Evolutionary conservation across 2,113 vertebrate species (phyloP), one percentile per base, ranked within the genome.

Genomic region (Archocentrus centrarchus): DNA sequence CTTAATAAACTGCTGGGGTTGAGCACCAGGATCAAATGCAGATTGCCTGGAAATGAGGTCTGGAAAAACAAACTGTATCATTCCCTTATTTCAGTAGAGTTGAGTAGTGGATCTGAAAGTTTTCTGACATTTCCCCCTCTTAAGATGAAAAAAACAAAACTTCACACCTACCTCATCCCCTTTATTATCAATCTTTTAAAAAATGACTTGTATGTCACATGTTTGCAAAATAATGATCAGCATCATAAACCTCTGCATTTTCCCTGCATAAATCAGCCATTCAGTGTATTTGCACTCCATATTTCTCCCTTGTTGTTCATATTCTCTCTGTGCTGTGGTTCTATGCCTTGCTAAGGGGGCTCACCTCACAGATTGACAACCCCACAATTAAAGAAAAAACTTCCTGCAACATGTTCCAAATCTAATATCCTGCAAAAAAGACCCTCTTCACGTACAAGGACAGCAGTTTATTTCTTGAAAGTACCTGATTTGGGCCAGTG

Each of bases 11-110:
- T 96, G 0, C 95, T 96, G 85, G 98, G 98, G 18, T 96, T 96
- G 7, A 99, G 96, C 64, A 99, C 97, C 96, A 99, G 93, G 82
- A 99, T 96, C 90, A 99, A 84, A 88, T 99, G 98, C 79, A 99
- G 95, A 60, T 97, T 98, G 27, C 97, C 98, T 3, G 98, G 98
- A 92, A 99, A 99, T 20, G 97, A 99, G 0, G 96, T 96, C 98
- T 99, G 88, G 58, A 79, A 78, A 57, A 35, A 59, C 14, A 78
- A 80, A 7, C 1, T 0, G 30, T 41, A 53, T 68, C 0, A 35
- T 73, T 60, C 5, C 15, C 9, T 70, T 44, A 70, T 11, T 5
- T 47, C 2, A 53, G 7, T 18, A 53, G 15, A 18, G 50, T 7
- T 53, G 13, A 18, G 17, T 1, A 50, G 14, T 50, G 2, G 5